Conservation (phyloP, 2,797 vertebrate species). For the Oreonectes daqikongensis region DNA sequence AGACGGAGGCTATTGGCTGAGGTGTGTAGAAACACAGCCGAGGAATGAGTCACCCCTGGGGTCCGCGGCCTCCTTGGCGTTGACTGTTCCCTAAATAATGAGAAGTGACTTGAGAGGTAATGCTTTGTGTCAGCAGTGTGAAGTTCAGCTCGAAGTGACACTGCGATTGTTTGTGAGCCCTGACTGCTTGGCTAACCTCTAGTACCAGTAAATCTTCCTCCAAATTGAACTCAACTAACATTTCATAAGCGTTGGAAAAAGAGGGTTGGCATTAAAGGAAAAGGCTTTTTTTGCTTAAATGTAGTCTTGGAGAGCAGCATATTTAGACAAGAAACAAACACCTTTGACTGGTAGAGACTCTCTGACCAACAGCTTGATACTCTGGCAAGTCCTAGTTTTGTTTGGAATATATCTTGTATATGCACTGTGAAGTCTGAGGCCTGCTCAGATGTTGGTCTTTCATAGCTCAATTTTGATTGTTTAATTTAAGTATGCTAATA, state of each 20-base stretch:
- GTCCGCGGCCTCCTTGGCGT: neutral
- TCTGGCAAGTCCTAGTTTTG: no score
- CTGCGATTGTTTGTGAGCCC: neutral
- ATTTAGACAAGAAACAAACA: neutral
- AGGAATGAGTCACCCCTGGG: slow-evolving; percentile 29
- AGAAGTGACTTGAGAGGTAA: slow-evolving; percentile 27
- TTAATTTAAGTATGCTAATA: no score
- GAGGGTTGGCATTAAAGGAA: neutral
- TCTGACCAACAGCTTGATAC: no score
- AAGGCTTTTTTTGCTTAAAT: neutral
- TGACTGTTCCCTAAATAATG: slow-evolving; percentile 14
- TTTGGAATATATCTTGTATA: no score
- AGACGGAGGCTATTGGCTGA: slow-evolving; percentile 21
- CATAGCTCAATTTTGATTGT: no score
- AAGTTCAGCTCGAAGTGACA: slow-evolving; percentile 10
- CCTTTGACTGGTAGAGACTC: neutral
- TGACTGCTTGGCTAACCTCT: slow-evolving; percentile 21
- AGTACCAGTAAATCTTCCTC: neutral
- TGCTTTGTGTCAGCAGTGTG: slow-evolving; percentile 33
- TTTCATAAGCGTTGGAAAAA: neutral
- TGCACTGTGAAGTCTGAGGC: no score
- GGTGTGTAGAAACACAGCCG: slow-evolving; percentile 31
- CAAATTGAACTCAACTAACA: slow-evolving; percentile 8
- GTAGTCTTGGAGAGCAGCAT: neutral
- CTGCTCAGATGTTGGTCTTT: no score